Conservation (phyloP, 2,888 invertebrate species). For the Folsomia manolachei region DNA sequence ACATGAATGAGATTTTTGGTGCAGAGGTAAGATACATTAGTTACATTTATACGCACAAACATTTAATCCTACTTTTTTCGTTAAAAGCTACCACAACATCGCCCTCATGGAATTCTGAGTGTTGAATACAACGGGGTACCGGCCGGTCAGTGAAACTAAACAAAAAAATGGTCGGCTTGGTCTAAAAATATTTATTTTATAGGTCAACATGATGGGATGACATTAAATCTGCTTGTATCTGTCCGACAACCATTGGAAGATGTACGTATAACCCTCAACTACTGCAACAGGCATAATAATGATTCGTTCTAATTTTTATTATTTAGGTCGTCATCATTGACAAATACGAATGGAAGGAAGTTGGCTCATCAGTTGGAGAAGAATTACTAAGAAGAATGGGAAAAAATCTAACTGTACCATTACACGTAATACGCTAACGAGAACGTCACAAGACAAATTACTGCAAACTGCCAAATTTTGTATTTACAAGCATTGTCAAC, state of each 20-base stretch:
- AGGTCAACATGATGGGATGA: constrained; percentile 68
- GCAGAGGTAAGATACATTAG: too few relatives aligned
- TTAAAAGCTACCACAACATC: constrained; percentile 78
- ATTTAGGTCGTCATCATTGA: constrained; percentile 71
- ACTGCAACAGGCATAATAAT: too few relatives aligned
- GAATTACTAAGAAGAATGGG: constrained; percentile 66
- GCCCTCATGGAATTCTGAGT: constrained; percentile 75
- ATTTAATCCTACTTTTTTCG: too few relatives aligned
- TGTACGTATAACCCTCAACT: constrained; percentile 39
- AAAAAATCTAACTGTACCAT: constrained; percentile 73
- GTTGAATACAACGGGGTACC: constrained; percentile 52
- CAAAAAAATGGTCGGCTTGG: too few relatives aligned
- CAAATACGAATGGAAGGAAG: constrained; percentile 85
- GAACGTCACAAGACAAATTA: too few relatives aligned
- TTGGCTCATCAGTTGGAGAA: constrained; percentile 67
- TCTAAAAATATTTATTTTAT: too few relatives aligned
- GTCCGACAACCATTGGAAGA: constrained; percentile 82
- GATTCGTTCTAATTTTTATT: too few relatives aligned
- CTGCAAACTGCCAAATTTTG: too few relatives aligned
- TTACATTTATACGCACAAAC: too few relatives aligned
- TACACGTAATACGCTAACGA: constrained; percentile 76
- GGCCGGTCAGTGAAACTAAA: too few relatives aligned
- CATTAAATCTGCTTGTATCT: constrained; percentile 76
- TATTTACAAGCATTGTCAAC: too few relatives aligned
- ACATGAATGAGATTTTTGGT: constrained; percentile 88